Percentiles rank a stretch among this genome's conserved stretches.
phyloP scores from a whole-genome alignment of 1,140 invertebrate genomes.

The Temnothorax longispinosus region DNA sequence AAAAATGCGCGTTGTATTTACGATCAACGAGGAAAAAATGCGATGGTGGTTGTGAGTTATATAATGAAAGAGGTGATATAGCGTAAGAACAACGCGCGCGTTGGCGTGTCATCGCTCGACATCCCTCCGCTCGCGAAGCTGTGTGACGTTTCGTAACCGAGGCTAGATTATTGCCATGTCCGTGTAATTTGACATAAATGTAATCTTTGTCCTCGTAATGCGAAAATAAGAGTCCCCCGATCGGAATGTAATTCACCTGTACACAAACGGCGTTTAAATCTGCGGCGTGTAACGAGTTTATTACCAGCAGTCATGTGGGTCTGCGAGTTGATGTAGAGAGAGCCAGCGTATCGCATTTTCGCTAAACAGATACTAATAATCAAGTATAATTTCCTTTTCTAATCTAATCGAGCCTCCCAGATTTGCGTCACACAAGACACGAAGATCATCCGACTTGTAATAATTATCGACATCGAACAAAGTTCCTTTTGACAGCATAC shows the following conservation, averaged over 20 bases:
- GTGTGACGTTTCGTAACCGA: slow-evolving; percentile 20
- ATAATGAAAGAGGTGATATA: slow-evolving; percentile 9
- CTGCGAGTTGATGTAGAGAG: not conserved
- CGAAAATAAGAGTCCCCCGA: not conserved
- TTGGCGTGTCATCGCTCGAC: slow-evolving; percentile 19
- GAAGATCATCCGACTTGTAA: not conserved
- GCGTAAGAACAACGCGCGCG: not conserved
- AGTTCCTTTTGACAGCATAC: not conserved
- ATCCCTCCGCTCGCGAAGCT: not conserved
- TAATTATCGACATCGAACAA: slow-evolving; percentile 5
- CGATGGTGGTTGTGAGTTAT: not conserved
- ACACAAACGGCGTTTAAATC: slow-evolving; percentile 2
- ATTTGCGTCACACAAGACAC: not conserved
- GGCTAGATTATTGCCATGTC: slow-evolving; percentile 15
- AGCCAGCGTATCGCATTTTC: not conserved
- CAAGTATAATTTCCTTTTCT: not conserved
- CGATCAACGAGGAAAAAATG: not conserved
- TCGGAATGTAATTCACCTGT: not conserved
- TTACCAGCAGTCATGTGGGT: not conserved
- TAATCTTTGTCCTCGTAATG: slow-evolving; percentile 19
- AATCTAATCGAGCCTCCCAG: not conserved
- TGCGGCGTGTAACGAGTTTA: slow-evolving; percentile 1
- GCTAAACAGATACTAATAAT: not conserved
- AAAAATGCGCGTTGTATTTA: slow-evolving; percentile 31
- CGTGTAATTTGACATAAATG: slow-evolving; percentile 26